These are phyloP conservation scores for Nothura maculosa DNA, from an alignment of 2,797 vertebrate species.

Conservation along the genomic window DNA sequence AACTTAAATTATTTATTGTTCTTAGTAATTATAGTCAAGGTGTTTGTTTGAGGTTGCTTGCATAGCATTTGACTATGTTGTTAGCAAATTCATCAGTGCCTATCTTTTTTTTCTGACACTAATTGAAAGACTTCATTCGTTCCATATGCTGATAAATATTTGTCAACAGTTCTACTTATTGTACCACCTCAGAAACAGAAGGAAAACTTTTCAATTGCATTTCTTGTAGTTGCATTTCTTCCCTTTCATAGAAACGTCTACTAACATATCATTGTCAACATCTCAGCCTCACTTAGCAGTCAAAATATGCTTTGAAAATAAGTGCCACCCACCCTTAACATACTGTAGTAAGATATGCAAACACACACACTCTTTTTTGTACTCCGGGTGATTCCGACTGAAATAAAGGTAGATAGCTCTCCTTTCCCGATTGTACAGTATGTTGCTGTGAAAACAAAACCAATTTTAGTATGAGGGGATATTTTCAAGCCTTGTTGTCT, in stretches of 20 bases:
- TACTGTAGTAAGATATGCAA: conserved; percentile 24
- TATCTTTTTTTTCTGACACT: neutral
- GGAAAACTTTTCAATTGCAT: conserved; percentile 37
- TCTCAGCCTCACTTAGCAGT: conserved; percentile 35
- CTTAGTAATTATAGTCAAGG: neutral
- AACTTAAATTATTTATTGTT: neutral
- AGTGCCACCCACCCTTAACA: conserved; percentile 50
- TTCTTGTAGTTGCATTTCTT: neutral
- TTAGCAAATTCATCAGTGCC: neutral
- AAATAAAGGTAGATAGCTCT: conserved; percentile 57
- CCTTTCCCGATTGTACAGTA: conserved; percentile 28
- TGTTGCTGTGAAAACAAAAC: conserved; percentile 78
- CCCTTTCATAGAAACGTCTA: conserved; percentile 16
- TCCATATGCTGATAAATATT: neutral
- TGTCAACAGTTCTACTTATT: neutral
- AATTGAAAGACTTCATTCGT: neutral
- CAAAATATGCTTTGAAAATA: conserved; percentile 59
- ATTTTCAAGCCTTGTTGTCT: conserved; percentile 73
- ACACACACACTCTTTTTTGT: neutral
- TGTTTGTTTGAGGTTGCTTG: neutral
- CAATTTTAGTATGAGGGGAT: conserved; percentile 80
- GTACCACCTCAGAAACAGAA: neutral
- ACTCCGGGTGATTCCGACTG: conserved; percentile 61
- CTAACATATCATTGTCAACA: conserved; percentile 35
- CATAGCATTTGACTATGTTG: neutral